Evolutionary conservation across 1,140 invertebrate genomes (phyloP), one percentile per base, ranked within the genome.

Genomic region (Anagrus nilaparvatae): DNA sequence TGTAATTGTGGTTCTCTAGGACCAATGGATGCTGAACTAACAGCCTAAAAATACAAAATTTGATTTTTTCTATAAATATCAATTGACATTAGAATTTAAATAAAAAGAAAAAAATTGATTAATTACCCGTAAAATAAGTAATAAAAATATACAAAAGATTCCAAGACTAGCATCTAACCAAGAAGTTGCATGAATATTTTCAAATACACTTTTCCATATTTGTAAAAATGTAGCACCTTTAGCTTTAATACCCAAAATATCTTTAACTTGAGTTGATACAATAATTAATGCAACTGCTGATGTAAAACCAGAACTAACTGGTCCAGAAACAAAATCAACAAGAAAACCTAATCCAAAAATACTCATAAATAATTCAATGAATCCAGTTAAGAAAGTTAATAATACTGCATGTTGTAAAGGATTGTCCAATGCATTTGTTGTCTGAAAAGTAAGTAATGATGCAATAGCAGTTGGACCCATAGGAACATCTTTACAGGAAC

Each of bases 201-300:
- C 51, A 35, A 74, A 73, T 5, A 86, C 72, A 21, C 76, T 81
- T 14, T 64, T 72, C 78, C 80, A 83, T 55, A 82, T 77, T 51
- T 84, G 71, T 5, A 87, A 48, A 53, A 87, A 87, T 8, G 77
- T 86, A 13, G 69, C 71, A 5, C 82, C 84, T 17, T 70, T 77
- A 4, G 84, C 86, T 8, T 70, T 69, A 31, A 94, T 85, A 1
- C 84, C 84, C 13, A 90, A 72, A 16, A 92, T 61, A 50, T 84
- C 82, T 64, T 89, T 93, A 8, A 94, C 67, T 71, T 95, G 91
- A 1, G 87, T 87, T 3, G 83, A 81, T 1, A 87, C 77, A 34
- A 95, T 94, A 44, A 91, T 89, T 13, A 96, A 70, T 13, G 91
- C 89, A 9, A 91, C 90, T 1, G 91, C 90, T 1, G 87, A 90